Percentiles rank a stretch among this genome's conserved stretches.
Conservation (phyloP, 2,113 vertebrate species). For the Leucosticte australis region DNA sequence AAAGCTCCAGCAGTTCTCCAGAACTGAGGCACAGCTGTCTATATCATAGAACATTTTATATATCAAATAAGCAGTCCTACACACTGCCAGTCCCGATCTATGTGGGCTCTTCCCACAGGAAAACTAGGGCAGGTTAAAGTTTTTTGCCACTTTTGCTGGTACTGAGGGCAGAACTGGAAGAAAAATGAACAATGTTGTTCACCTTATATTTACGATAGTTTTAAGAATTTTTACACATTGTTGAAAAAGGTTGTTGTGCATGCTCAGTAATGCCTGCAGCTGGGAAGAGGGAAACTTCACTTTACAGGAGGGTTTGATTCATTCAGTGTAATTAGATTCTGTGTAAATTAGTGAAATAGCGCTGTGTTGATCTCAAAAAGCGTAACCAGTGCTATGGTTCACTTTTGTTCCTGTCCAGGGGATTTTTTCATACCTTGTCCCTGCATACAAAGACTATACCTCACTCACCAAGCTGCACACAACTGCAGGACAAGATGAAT, state of each 20-base stretch:
- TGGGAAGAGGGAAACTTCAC: background rate
- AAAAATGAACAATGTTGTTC: background rate
- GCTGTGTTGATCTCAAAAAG: background rate
- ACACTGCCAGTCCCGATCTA: accelerated
- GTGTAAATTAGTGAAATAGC: background rate
- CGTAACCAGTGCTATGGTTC: background rate
- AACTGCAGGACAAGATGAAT: background rate
- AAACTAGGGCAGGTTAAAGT: background rate
- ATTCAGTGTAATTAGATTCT: background rate
- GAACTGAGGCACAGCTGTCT: background rate
- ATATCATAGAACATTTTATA: background rate
- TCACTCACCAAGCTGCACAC: background rate
- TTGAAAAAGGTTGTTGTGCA: background rate
- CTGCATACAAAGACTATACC: background rate
- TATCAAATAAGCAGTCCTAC: background rate
- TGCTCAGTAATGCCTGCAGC: background rate
- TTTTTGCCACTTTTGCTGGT: background rate
- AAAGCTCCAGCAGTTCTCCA: background rate
- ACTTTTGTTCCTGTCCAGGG: background rate
- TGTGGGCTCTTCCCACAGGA: background rate
- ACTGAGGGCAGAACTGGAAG: background rate
- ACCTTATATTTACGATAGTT: background rate
- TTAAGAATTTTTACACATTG: background rate
- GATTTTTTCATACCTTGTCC: background rate
- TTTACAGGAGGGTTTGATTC: background rate